Base-by-base conservation (phyloP, 2,113 vertebrate genomes). In the Lamprologus tigripictilis region DNA sequence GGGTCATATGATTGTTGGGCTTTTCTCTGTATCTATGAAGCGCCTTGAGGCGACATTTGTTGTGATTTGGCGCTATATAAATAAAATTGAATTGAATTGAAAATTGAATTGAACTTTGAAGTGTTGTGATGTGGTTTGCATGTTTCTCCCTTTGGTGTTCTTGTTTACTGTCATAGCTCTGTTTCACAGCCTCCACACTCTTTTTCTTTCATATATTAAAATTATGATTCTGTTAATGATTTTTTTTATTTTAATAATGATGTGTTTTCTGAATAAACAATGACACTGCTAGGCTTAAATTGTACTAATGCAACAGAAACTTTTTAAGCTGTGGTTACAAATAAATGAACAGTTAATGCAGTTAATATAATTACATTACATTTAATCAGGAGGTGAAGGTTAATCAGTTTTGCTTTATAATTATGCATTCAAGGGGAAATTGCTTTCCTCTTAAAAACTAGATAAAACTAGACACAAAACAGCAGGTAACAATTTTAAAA, bases 281-380 rank as follows among this genome's bases (percentile, higher is more conserved):
- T 33, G 28, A 33, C 61, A 66, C 0, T n/a, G 17, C 31, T 66
- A 12, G 19, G 0, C 61, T 66, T 35, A 63, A 33, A 63, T 35
- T 35, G 31, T 63, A 33, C 58, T 19, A 66, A n/a, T 66, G 4
- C 17, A 35, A 66, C 31, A 66, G 17, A 35, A 66, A 8, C 9
- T 2, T 35, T 63, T 0, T 6, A 10, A 61, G 14, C 0, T 33
- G 57, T 61, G 57, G 3, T 61, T 63, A 4, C 28, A 63, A 63
- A 63, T 35, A 63, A 61, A 61, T 6, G 2, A 35, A 66, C 17
- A n/a, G 19, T 61, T 17, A 4, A 61, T 33, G 28, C 16, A 61
- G 57, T n/a, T 66, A 66, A n/a, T 66, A 8, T 68, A 68, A 37
- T 37, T 21, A 5, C 17, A 66, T 8, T 31, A 31, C 28, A 31